Conservation (phyloP, 1,140 invertebrate genomes). For the Carposina sasakii region DNA sequence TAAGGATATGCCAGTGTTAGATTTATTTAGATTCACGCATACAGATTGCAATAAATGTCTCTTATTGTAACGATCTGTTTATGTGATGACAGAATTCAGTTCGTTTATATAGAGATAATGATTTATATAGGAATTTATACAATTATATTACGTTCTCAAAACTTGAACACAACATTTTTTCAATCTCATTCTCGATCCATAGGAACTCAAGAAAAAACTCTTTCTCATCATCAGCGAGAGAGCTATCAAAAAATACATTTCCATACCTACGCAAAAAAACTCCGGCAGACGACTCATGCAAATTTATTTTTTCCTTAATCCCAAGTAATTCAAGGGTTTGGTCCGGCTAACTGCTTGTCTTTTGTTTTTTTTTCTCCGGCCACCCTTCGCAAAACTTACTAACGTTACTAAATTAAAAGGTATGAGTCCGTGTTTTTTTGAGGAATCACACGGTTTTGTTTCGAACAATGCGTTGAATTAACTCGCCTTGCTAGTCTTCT, state of each 20-base stretch:
- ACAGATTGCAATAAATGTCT: too few species aligned
- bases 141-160: conserved; percentile 25
- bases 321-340: conserved; percentile 35
- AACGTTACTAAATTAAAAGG: conserved; percentile 44
- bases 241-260: conserved; percentile 35
- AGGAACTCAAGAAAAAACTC: conserved; percentile 36
- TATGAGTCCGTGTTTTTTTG: conserved; percentile 35
- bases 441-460: conserved; percentile 40
- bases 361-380: conserved; percentile 29
- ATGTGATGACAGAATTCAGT: too few species aligned
- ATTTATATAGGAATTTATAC: conserved; percentile 20
- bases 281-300: conserved; percentile 37
- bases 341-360: conserved; percentile 18
- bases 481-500: conserved; percentile 24
- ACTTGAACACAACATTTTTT: not conserved
- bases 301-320: conserved; percentile 33
- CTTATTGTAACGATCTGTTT: too few species aligned
- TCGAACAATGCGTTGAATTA: conserved; percentile 31
- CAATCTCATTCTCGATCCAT: conserved; percentile 5
- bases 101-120: conserved; percentile 5
- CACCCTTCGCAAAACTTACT: conserved; percentile 44
- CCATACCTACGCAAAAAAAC: conserved; percentile 40
- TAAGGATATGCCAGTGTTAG: too few species aligned
- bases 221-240: conserved; percentile 32
- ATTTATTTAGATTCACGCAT: too few species aligned